Evolutionary conservation across 2,888 invertebrate genomes (phyloP).

Genomic region (Coecobrya sp.): DNA sequence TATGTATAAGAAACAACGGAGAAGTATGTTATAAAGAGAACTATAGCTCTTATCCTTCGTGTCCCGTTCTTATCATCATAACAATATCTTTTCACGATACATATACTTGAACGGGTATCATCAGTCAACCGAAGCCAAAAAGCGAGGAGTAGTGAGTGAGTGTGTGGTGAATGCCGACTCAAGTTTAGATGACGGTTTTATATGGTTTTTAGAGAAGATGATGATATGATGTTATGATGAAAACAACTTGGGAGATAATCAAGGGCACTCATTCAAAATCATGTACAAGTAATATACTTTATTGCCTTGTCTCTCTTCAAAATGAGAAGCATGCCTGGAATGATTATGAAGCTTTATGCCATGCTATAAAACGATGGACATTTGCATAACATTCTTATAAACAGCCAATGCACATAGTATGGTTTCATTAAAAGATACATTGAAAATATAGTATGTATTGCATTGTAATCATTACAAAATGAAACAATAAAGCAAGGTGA

Average conservation of each 20-base stretch:
- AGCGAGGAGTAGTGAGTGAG: not conserved
- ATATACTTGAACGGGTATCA: conserved; percentile 45
- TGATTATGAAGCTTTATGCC: conserved; percentile 71
- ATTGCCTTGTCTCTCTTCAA: conserved; percentile 78
- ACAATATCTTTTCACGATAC: conserved; percentile 50
- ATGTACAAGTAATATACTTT: conserved; percentile 78
- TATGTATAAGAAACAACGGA: not conserved
- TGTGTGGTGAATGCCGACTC: not conserved
- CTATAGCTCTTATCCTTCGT: not conserved
- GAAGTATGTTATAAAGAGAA: not conserved
- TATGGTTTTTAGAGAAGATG: conserved; percentile 27
- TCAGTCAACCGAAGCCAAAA: conserved; percentile 37
- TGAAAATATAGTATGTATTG: too few species aligned
- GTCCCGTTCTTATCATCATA: conserved; percentile 60
- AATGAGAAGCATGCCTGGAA: conserved; percentile 76
- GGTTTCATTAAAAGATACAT: conserved; percentile 2
- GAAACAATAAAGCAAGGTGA: not conserved
- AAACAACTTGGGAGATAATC: conserved; percentile 81
- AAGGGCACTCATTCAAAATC: conserved; percentile 80
- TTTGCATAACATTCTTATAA: not conserved
- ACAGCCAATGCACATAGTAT: not conserved
- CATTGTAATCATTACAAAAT: conserved; percentile 3
- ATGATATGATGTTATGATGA: conserved; percentile 19
- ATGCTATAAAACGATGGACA: not conserved
- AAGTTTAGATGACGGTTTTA: not conserved